Conservation (phyloP, 2,888 invertebrate genomes). For the Masnerella sp. region DNA sequence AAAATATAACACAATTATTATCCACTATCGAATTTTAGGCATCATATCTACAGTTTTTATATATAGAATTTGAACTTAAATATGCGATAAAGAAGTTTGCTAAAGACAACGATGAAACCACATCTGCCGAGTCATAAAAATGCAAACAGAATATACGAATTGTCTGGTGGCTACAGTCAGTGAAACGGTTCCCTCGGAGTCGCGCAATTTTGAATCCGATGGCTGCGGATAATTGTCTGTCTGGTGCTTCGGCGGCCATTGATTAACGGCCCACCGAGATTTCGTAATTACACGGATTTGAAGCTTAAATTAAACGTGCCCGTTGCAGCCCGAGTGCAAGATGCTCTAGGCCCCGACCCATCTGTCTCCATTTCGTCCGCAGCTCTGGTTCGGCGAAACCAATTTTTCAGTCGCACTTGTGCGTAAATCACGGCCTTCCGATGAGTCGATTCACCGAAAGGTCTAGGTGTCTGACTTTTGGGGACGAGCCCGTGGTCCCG, state of each 20-base stretch:
- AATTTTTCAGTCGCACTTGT: neutral
- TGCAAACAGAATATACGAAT: too few species aligned
- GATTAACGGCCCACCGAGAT: constrained; percentile 48
- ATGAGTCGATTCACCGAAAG: too few species aligned
- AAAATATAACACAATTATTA: too few species aligned
- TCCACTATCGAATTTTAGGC: too few species aligned
- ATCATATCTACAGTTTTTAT: too few species aligned
- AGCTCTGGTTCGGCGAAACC: constrained; percentile 1
- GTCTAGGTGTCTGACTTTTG: constrained; percentile 62
- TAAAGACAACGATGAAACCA: too few species aligned
- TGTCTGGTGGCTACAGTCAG: too few species aligned
- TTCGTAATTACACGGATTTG: constrained; percentile 56
- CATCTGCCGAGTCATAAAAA: too few species aligned
- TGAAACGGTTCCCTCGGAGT: too few species aligned
- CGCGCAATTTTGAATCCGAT: too few species aligned
- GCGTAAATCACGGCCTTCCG: neutral
- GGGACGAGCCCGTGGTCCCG: constrained; percentile 60
- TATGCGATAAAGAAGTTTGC: too few species aligned
- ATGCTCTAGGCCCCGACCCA: constrained; percentile 52
- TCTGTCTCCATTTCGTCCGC: constrained; percentile 43
- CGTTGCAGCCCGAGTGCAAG: constrained; percentile 55
- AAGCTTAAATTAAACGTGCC: constrained; percentile 44
- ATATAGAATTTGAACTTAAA: too few species aligned
- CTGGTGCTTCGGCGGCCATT: constrained; percentile 31
- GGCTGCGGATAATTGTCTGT: constrained; percentile 35